Conservation (phyloP, 2,113 vertebrate species). For the Octodon degus region DNA sequence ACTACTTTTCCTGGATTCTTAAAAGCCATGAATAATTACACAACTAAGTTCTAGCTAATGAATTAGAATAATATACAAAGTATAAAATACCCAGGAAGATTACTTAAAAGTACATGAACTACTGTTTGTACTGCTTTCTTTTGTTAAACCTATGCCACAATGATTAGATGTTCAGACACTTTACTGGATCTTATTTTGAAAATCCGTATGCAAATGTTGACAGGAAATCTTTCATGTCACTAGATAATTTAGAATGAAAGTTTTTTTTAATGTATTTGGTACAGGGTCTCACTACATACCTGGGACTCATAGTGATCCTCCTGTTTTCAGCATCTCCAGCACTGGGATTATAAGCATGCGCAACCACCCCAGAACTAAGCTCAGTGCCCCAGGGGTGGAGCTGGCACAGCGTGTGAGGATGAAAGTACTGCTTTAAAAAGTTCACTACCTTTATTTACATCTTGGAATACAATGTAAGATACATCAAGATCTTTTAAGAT, state of each 20-base stretch:
- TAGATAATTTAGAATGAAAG: not conserved
- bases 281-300: too few relatives aligned
- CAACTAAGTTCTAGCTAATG: not conserved
- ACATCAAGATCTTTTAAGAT: conserved; percentile 49
- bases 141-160: not conserved
- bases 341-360: too few relatives aligned
- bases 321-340: too few relatives aligned
- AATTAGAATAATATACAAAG: not conserved
- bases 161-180: not conserved
- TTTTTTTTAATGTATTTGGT: too few relatives aligned
- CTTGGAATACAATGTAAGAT: conserved; percentile 17
- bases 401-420: too few relatives aligned
- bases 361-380: too few relatives aligned
- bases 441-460: conserved; percentile 25
- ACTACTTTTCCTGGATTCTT: not conserved
- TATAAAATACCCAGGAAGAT: not conserved
- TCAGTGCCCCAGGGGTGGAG: too few relatives aligned
- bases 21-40: not conserved
- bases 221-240: not conserved
- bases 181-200: not conserved
- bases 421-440: not conserved
- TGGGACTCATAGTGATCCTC: too few relatives aligned
- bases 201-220: not conserved
- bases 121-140: not conserved
- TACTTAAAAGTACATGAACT: not conserved